Conservation (phyloP, 2,113 vertebrate genomes). For the Balaeniceps rex region DNA sequence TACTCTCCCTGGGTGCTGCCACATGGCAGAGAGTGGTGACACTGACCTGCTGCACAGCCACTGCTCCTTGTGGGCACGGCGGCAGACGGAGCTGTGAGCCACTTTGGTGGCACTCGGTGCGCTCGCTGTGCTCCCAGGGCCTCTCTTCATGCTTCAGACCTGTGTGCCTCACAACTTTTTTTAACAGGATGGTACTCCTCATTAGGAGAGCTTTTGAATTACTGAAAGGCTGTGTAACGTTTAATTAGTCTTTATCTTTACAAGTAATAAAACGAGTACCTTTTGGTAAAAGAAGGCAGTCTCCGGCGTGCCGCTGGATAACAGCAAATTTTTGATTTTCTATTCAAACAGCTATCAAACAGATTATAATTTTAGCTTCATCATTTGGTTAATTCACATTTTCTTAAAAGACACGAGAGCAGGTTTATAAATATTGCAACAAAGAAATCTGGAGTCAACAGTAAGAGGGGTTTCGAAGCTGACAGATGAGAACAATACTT, state of each 20-base stretch:
- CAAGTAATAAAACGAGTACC: slow-evolving; percentile 57
- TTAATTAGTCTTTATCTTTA: slow-evolving; percentile 73
- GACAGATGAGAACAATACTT: slow-evolving; percentile 36
- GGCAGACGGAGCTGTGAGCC: too few relatives aligned
- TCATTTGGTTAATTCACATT: slow-evolving; percentile 66
- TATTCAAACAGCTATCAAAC: slow-evolving; percentile 67
- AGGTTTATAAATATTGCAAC: slow-evolving; percentile 67
- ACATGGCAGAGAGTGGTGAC: not conserved
- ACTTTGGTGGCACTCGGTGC: fast-evolving
- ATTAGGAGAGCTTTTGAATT: slow-evolving; percentile 48
- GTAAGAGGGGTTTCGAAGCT: not conserved
- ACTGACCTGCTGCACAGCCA: fast-evolving
- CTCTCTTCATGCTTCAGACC: not conserved
- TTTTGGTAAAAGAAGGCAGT: slow-evolving; percentile 57
- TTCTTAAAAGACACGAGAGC: slow-evolving; percentile 56
- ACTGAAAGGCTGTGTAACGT: slow-evolving; percentile 60
- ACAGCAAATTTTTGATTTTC: slow-evolving; percentile 53
- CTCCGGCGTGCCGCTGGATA: not conserved
- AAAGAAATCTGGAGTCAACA: slow-evolving; percentile 49
- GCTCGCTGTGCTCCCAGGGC: not conserved
- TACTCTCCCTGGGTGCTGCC: not conserved
- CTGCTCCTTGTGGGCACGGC: not conserved
- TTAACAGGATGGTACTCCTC: slow-evolving; percentile 1
- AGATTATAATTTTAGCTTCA: slow-evolving; percentile 59
- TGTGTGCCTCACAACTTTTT: not conserved